A percentile compares a stretch with the other conserved stretches of the same genome.
These are phyloP conservation scores for human DNA, from an alignment of 2,113 vertebrate genomes.

Conservation along the genomic window GRCh38 chr1:201308501-201309000, in stretches of 20 bases:
- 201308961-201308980: background rate
- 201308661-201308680: too few relatives aligned
- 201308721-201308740: background rate
- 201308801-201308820: background rate
- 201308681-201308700: accelerated
- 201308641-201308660: background rate
- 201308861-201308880: too few relatives aligned
- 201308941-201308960: background rate
- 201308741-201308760: background rate
- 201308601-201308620: background rate
- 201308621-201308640: background rate
- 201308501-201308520: background rate
- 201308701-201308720: background rate
- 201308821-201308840: background rate
- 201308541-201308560: background rate
- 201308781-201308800: background rate
- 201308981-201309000: background rate
- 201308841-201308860: background rate
- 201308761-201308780: background rate
- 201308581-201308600: background rate
- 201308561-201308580: background rate
- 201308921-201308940: background rate
- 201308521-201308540: background rate
- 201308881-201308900: accelerated
- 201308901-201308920: background rate